These are phyloP conservation scores for Antennarius maculatus DNA, from an alignment of 2,797 vertebrate species.

Conservation along the genomic window DNA sequence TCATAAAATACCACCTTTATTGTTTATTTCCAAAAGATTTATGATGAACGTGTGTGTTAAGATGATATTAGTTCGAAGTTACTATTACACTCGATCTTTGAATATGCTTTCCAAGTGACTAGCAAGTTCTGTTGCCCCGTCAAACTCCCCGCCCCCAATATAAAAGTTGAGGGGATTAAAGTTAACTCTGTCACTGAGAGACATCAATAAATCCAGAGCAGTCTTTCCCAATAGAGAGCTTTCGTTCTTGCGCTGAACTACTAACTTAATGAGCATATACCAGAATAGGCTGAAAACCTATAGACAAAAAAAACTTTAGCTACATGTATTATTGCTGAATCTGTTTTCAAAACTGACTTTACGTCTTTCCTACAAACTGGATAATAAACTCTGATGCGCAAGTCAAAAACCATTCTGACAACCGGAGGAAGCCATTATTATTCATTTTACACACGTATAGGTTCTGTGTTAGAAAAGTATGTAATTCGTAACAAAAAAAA, in stretches of 20 bases:
- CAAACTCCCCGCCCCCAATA: slow-evolving; percentile 51
- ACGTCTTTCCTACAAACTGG: slow-evolving; percentile 16
- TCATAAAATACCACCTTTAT: neutral
- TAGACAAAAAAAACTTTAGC: neutral
- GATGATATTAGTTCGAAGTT: neutral
- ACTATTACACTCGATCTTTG: slow-evolving; percentile 2
- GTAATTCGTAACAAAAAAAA: slow-evolving; percentile 9
- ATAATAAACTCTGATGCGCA: slow-evolving; percentile 9
- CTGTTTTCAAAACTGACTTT: slow-evolving; percentile 21
- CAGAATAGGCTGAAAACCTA: neutral
- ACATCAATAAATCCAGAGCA: slow-evolving; percentile 24
- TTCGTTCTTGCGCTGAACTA: slow-evolving; percentile 20
- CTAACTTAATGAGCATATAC: slow-evolving; percentile 1
- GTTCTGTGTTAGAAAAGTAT: slow-evolving; percentile 22
- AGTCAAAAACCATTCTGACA: slow-evolving; percentile 8
- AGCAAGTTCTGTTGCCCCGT: slow-evolving; percentile 37
- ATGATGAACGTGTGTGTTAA: neutral
- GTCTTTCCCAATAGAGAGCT: too few species aligned
- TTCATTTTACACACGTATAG: slow-evolving; percentile 15
- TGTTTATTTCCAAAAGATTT: neutral
- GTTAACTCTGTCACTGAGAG: slow-evolving; percentile 49
- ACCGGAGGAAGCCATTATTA: neutral
- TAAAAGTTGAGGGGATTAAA: slow-evolving; percentile 35
- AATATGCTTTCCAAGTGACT: slow-evolving; percentile 24
- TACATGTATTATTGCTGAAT: slow-evolving; percentile 40